Evolutionary conservation across 2,888 invertebrate genomes (phyloP), one percentile per base, ranked within the genome.

Genomic region (Drosophila ochracea): DNA sequence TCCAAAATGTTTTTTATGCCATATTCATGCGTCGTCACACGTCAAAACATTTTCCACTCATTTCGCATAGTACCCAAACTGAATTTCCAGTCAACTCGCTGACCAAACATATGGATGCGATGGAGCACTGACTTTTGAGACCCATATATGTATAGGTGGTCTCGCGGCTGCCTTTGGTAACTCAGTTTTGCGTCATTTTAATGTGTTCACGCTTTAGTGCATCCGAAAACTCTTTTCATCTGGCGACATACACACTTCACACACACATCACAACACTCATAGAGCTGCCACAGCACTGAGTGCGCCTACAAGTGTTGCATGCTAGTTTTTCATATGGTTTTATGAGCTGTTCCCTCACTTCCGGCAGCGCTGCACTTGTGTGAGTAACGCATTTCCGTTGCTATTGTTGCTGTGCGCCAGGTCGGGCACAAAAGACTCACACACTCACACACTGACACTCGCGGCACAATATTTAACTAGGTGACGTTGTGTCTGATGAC

Each of bases 331-430:
- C 47, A 30, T 61, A 25, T 47, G 28, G 59, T 82, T 82, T 80
- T 80, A 77, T 70, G 73, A 70, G 54, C 64, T 52, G 58, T 61
- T 69, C 57, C 52, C 58, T 64, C 55, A 70, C 80, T 80, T 80
- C 80, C 79, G 78, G 79, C 74, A 60, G 25, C n/a, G 43, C n/a
- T 55, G 59, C 59, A 60, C 19, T 39, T 67, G 65, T 75, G 50
- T 73, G 62, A 73, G 83, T 71, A 67, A 76, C 84, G 84, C 82
- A 82, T 84, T 82, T 84, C 84, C 87, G 87, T 50, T 73, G 81
- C 73, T 73, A 64, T 84, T 84, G 82, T 78, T 79, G 61, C 55
- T 76, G 78, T 76, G 61, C 68, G 55, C 13, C 61, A 60, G 50
- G 61, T 57, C 58, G 47, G 58, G 39, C 52, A 64, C 57, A 53